Evolutionary conservation across 2,888 invertebrate species (phyloP).

Genomic region (Conops quadrifasciatus): DNA sequence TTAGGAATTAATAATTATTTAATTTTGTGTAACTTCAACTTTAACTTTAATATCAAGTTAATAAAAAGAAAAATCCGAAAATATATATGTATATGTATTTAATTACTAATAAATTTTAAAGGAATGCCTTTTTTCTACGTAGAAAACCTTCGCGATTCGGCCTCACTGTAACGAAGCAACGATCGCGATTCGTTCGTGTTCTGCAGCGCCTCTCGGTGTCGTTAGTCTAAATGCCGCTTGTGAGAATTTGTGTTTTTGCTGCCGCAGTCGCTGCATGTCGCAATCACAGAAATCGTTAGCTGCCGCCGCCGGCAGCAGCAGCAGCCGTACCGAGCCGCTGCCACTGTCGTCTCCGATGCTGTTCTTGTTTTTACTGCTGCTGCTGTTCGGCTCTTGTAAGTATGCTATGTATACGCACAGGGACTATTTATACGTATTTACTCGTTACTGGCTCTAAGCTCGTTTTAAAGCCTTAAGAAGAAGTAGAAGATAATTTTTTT

Average conservation of each 20-base stretch:
- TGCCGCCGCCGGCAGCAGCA: constrained; percentile 45
- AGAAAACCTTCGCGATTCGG: not conserved
- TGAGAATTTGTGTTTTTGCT: not conserved
- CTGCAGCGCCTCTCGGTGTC: not conserved
- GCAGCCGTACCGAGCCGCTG: constrained; percentile 34
- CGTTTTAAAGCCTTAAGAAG: too few species aligned
- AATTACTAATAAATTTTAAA: not conserved
- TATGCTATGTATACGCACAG: not conserved
- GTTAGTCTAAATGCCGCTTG: constrained; percentile 12
- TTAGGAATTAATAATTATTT: too few species aligned
- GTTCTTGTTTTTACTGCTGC: constrained; percentile 25
- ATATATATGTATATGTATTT: too few species aligned
- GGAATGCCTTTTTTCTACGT: not conserved
- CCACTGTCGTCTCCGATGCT: constrained; percentile 37
- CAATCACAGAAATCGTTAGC: constrained; percentile 24
- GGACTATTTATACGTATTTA: not conserved
- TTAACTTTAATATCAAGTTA: too few species aligned
- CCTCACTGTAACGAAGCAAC: not conserved
- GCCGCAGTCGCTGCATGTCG: constrained; percentile 16
- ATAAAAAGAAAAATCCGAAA: too few species aligned
- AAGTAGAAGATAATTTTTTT: too few species aligned
- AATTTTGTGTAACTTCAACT: too few species aligned
- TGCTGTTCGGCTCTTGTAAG: constrained; percentile 38
- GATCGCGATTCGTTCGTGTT: not conserved
- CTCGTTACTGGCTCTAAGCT: too few species aligned